Conservation (phyloP, 2,888 invertebrate genomes). For the Callyntrura guangdongensis region DNA sequence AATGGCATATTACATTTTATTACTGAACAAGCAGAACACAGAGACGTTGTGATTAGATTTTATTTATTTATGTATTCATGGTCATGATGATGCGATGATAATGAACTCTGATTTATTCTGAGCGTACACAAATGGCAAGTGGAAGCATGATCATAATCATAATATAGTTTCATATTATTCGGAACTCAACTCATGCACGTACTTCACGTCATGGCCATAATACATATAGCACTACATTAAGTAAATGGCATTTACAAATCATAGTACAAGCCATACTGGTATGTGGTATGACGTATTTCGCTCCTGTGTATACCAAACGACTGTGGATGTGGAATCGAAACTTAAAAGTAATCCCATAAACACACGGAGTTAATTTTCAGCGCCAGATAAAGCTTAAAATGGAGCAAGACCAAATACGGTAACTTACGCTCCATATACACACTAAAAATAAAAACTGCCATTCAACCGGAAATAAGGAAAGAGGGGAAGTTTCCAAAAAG, state of each 20-base stretch:
- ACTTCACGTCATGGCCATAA: not conserved
- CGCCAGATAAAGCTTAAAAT: too few relatives aligned
- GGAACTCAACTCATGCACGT: not conserved
- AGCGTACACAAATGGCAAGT: too few relatives aligned
- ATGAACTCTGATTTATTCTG: conserved; percentile 50
- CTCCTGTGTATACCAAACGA: not conserved
- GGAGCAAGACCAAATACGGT: too few relatives aligned
- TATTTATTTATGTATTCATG: not conserved
- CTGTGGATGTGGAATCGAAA: too few relatives aligned
- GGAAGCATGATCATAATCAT: too few relatives aligned
- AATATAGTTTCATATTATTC: not conserved
- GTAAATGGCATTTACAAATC: not conserved
- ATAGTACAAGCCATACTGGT: not conserved
- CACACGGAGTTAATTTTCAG: too few relatives aligned
- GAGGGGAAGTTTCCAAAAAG: too few relatives aligned
- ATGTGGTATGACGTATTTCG: not conserved
- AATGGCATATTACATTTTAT: not conserved
- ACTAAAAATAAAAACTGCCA: too few relatives aligned
- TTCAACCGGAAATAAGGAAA: too few relatives aligned
- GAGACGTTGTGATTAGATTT: not conserved
- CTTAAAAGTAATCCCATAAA: too few relatives aligned
- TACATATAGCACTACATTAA: not conserved
- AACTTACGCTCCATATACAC: too few relatives aligned
- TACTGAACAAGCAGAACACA: not conserved
- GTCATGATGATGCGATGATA: conserved; percentile 12